Base-by-base conservation (phyloP, 2,888 invertebrate genomes). In the Troides oblongomaculatus region DNA sequence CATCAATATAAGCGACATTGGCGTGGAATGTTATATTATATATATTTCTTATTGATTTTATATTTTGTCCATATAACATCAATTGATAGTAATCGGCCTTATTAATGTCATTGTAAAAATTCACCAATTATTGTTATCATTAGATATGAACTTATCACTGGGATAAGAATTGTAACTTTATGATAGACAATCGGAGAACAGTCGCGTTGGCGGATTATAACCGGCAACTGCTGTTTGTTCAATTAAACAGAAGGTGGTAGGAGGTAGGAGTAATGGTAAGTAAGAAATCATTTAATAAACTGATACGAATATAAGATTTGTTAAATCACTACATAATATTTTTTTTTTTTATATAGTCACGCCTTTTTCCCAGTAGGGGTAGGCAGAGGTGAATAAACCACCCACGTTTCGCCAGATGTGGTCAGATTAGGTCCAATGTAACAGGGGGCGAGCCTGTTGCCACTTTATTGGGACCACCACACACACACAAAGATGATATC, bases 81-180 rank as follows among this genome's bases (percentile, higher is more conserved):
- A 36, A 62, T 61, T 36, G n/a, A 76, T 77, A 76, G 68, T 68
- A 75, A 78, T 75, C 79, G 78, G 82, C 83, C 83, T 83, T 81
- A 84, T 79, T 85, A 81, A 81, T 74, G 74, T 77, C 76, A 78
- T 75, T 74, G 77, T 74, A 80, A 81, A 78, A 80, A 81, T 83
- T 76, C 72, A 73, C 80, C 79, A 83, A 81, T 86, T 84, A 86
- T 81, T 77, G 76, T 78, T 84, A 83, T 87, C 87, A 73, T 64
- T 17, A 75, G 84, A 86, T 89, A 86, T 75, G 68, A 59, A 63
- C 70, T 83, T 90, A 89, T 89, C 90, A 74, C 61, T 67, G 74
- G 86, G 88, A 89, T 89, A 89, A 84, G 80, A 80, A 73, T 77
- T 76, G 71, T 83, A 84, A 81, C 81, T 80, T 80, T 74, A 70